Evolutionary conservation across 2,888 invertebrate species (phyloP), one percentile per base, ranked within the genome.

Genomic region (Pyrocoelia pectoralis): DNA sequence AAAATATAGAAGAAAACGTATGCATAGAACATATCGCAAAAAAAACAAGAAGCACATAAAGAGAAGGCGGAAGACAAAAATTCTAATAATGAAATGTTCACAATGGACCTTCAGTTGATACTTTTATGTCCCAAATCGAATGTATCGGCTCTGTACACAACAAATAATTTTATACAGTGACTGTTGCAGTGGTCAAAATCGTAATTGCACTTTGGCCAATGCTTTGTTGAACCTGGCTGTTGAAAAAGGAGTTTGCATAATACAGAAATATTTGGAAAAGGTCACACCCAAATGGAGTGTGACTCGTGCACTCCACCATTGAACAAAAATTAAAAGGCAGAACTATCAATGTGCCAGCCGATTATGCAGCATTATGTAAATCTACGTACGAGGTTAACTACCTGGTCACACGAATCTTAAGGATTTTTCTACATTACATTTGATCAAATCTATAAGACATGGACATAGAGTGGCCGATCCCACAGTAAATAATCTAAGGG

Each of bases 81-180:
- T 56, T 13, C 14, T 5, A 46, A 46, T 6, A 46, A 14, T 14
- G 4, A 14, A 46, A 9, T 14, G 17, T 64, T 56, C 13, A 56
- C 56, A 8, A 58, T 69, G 56, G 66, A 69, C 33, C 51, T 66
- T 8, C 60, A 19, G 12, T 59, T 60, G 17, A 67, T 69, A 10
- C 52, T 66, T 13, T 13, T 66, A 13, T 57, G 49, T 5, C 64
- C 61, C 12, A 59, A 57, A 51, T 67, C 61, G 38, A 67, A 65
- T 18, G 58, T 67, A 14, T 54, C 53, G 10, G 41, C 38, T n/a
- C 29, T 60, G 8, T 67, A 65, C 51, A 40, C n/a, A 13, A 40
- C 8, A 43, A 2, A 43, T 15, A 14, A 15, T 43, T 14, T 14
- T 50, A 1, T 50, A 50, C 12, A 50, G 50, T 29, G 29, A 50